A percentile compares a stretch with the other conserved stretches of the same genome.
phyloP scores from a whole-genome alignment of 2,888 invertebrate species.

The Callyntrura sp. region DNA sequence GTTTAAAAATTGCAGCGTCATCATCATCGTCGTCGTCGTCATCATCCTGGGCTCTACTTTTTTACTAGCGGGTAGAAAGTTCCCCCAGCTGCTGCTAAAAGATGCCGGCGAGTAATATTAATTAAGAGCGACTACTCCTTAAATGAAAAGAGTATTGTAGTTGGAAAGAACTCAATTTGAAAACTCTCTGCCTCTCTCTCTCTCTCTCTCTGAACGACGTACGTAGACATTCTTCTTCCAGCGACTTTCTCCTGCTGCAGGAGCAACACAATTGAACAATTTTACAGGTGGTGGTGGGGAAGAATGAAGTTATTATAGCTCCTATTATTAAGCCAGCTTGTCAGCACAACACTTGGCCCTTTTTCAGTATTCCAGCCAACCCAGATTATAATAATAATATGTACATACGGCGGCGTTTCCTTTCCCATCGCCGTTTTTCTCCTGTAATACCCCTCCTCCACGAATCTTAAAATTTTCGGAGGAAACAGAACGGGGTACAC shows the following conservation, averaged over 20 bases:
- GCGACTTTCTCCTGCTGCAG: neutral
- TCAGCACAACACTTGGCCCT: constrained; percentile 47
- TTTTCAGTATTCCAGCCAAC: neutral
- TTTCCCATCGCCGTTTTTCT: neutral
- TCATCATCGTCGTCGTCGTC: no score
- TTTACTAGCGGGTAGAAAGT: no score
- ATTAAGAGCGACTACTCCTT: neutral
- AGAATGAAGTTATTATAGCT: neutral
- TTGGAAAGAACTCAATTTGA: no score
- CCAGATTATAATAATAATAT: neutral
- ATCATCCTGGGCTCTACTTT: no score
- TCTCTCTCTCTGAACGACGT: neutral
- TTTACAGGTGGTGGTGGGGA: neutral
- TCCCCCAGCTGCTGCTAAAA: neutral
- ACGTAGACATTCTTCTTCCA: neutral
- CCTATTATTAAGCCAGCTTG: constrained; percentile 8
- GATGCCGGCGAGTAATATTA: neutral
- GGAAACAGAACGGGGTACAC: neutral
- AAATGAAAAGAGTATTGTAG: neutral
- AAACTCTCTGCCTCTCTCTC: neutral
- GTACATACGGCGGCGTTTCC: neutral
- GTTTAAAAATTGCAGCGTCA: no score
- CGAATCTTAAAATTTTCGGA: neutral
- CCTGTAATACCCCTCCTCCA: neutral
- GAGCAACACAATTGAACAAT: neutral